These are phyloP conservation scores for Istiophorus platypterus DNA, from an alignment of 2,113 vertebrate genomes.

Conservation along the genomic window DNA sequence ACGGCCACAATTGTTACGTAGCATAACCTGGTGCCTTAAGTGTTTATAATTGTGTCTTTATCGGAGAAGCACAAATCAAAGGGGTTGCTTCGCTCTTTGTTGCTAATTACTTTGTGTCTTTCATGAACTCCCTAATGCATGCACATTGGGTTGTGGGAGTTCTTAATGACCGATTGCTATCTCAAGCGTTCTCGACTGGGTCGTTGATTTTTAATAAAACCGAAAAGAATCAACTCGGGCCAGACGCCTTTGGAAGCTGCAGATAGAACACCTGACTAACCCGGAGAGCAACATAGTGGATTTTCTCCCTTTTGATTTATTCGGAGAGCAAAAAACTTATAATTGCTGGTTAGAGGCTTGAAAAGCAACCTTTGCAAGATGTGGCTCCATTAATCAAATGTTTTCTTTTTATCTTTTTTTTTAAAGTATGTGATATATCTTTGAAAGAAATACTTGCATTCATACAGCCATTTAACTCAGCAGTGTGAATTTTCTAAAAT, in stretches of 20 bases:
- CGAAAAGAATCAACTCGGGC: neutral
- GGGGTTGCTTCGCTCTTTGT: conserved; percentile 6
- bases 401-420: neutral
- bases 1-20: conserved; percentile 5
- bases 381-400: neutral
- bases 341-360: conserved; percentile 14
- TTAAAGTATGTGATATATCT: no score
- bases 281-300: neutral
- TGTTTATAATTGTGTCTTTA: conserved; percentile 23
- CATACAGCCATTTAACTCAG: neutral
- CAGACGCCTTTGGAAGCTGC: conserved; percentile 12
- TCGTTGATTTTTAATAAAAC: conserved; percentile 15
- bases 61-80: conserved; percentile 14
- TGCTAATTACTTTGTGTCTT: conserved; percentile 8
- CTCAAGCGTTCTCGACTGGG: conserved; percentile 4
- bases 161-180: neutral
- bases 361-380: neutral
- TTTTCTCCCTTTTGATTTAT: conserved; percentile 1
- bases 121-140: neutral
- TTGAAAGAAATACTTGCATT: neutral
- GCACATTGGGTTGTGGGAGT: neutral
- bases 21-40: neutral
- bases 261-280: neutral
- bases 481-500: no score
- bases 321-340: neutral